Conservation (phyloP, 2,888 invertebrate species). For the Drosophila lutescens region DNA sequence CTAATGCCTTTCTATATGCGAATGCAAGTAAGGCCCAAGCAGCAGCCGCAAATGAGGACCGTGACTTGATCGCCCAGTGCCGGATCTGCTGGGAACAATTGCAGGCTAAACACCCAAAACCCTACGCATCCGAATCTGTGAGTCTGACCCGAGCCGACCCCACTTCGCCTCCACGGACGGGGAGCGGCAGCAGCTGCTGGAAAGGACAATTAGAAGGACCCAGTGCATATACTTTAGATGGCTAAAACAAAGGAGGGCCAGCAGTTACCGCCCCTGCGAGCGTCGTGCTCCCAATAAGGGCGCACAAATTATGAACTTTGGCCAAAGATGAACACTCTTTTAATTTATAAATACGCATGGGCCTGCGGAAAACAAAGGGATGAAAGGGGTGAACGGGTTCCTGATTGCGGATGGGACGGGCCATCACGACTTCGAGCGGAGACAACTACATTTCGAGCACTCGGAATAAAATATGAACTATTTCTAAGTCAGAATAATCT, state of each 20-base stretch:
- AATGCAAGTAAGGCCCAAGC: background rate
- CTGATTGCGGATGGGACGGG: background rate
- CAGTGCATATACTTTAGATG: conserved; percentile 2
- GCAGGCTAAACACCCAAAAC: background rate
- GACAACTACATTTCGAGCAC: background rate
- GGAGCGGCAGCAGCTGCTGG: conserved; percentile 49
- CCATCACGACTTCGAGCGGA: background rate
- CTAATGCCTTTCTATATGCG: background rate
- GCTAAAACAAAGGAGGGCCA: background rate
- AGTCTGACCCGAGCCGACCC: background rate
- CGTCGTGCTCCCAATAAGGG: conserved; percentile 53
- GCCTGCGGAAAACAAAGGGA: background rate
- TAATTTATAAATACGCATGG: conserved; percentile 70
- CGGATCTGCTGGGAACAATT: conserved; percentile 23
- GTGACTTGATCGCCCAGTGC: conserved; percentile 6
- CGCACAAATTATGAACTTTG: conserved; percentile 74
- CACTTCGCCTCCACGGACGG: background rate
- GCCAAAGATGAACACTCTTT: conserved; percentile 75
- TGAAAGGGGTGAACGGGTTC: background rate
- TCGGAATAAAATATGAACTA: background rate
- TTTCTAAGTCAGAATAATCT: too few species aligned
- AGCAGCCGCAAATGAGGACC: background rate
- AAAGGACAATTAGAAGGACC: conserved; percentile 65
- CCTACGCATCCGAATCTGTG: background rate
- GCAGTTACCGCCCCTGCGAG: conserved; percentile 5